Base-by-base conservation (phyloP, 2,888 invertebrate species). In the Helleia helle region DNA sequence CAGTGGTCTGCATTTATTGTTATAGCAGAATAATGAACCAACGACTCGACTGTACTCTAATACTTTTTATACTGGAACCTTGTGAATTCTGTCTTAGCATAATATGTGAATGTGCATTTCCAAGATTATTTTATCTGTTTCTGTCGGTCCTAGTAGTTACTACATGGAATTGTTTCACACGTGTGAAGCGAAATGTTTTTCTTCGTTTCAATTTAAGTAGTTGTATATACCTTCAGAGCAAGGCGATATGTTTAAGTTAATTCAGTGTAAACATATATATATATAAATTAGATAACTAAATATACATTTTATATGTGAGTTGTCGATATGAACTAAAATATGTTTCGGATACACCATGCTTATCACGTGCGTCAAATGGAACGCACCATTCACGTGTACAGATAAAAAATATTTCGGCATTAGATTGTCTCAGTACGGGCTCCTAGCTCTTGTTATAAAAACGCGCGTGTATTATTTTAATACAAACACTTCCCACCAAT, bases 401-500 rank as follows among this genome's bases (percentile, higher is more conserved):
- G 34, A 34, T 34, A 34, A 34, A 18, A 18, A 34, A 31, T 18
- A 17, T 22, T 12, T 22, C 8, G 34, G 34, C 34, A 34, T 34
- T 34, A 34, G 34, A 34, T 34, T 11, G 12, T 34, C 34, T 9
- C 18, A 34, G 34, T 12, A 7, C 9, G 12, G 5, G 34, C 30
- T 7, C 69, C 72, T 69, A 74, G 67, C 72, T 63, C 69, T 60
- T 56, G 47, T 72, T 67, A 72, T 44, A 47, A 53, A 56, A 61
- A 61, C 65, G 66, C 70, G 77, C 75, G 75, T 75, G 62, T 65
- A 62, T 56, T 64, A 58, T 57, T 34, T 15, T 50, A 60, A 72
- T 69, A 73, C 71, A 72, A 73, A 77, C 69, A 79, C 65, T 67
- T 75, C 83, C 83, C 83, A 81, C 83, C 83, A 80, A 81, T 73